Conservation (phyloP, 2,113 vertebrate genomes). For the Forbesichthys papilliferus region DNA sequence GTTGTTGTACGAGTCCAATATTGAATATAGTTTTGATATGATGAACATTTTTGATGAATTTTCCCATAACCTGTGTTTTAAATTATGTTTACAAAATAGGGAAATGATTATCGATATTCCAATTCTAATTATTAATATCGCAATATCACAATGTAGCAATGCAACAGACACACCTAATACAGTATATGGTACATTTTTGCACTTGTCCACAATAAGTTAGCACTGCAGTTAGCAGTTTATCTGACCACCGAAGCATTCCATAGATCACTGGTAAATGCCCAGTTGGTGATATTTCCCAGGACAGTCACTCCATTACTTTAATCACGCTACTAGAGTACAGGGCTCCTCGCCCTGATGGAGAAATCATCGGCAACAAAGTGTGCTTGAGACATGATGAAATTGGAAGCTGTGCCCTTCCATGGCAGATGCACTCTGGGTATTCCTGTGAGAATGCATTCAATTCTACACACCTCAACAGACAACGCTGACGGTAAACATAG, state of each 20-base stretch:
- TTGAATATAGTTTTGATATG: too few species aligned
- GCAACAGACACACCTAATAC: background rate
- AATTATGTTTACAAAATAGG: too few species aligned
- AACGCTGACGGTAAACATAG: too few species aligned
- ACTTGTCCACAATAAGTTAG: background rate
- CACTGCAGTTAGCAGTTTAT: background rate
- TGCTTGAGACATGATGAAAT: background rate
- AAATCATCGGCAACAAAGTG: slow-evolving; percentile 6
- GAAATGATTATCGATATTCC: too few species aligned
- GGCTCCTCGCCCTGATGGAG: slow-evolving; percentile 2
- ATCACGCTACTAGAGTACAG: slow-evolving; percentile 7
- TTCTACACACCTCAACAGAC: slow-evolving; percentile 15
- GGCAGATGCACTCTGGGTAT: background rate
- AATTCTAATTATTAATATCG: too few species aligned
- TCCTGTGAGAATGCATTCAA: background rate
- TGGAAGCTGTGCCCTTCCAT: background rate
- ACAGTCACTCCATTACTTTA: background rate
- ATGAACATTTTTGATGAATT: too few species aligned
- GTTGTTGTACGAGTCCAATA: too few species aligned
- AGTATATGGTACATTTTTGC: background rate
- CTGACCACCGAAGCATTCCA: slow-evolving; percentile 3
- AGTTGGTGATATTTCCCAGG: background rate
- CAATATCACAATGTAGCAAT: background rate
- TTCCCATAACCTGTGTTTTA: too few species aligned
- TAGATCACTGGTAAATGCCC: background rate